These are phyloP conservation scores for Podarcis lilfordi DNA, from an alignment of 2,797 vertebrate species.

Conservation along the genomic window DNA sequence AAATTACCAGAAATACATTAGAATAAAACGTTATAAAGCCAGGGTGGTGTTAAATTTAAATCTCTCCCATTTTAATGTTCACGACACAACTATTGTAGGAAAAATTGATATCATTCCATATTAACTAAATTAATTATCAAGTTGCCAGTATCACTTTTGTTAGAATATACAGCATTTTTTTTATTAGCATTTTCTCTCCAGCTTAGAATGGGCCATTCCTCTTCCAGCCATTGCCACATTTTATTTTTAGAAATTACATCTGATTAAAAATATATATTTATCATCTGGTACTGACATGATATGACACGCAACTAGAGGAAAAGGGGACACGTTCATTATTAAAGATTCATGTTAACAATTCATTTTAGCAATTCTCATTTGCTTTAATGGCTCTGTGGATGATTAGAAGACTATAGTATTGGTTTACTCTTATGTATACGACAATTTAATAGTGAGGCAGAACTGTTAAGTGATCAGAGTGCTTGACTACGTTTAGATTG, in stretches of 20 bases:
- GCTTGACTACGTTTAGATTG: not conserved
- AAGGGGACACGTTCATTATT: not conserved
- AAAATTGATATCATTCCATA: not conserved
- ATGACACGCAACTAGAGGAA: constrained; percentile 2
- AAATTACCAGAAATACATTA: constrained; percentile 22
- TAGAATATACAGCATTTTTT: not conserved
- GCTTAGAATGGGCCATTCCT: not conserved
- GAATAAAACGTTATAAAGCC: not conserved
- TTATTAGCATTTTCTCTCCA: accelerated
- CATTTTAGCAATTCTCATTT: not conserved
- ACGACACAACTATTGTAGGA: not conserved
- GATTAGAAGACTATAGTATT: not conserved
- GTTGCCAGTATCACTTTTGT: not conserved
- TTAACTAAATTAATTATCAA: not conserved
- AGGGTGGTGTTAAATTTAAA: not conserved
- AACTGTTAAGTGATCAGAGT: not conserved
- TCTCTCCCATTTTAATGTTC: not conserved
- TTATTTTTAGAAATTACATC: not conserved
- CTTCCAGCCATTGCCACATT: not conserved
- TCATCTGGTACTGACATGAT: not conserved
- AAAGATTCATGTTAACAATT: not conserved
- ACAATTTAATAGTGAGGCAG: not conserved
- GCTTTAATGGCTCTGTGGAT: not conserved
- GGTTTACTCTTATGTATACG: not conserved
- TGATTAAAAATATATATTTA: no score